Percentiles rank a stretch among this genome's conserved stretches.
Evolutionary conservation across 2,888 invertebrate species (phyloP).

Genomic region (Aphrophora alni): DNA sequence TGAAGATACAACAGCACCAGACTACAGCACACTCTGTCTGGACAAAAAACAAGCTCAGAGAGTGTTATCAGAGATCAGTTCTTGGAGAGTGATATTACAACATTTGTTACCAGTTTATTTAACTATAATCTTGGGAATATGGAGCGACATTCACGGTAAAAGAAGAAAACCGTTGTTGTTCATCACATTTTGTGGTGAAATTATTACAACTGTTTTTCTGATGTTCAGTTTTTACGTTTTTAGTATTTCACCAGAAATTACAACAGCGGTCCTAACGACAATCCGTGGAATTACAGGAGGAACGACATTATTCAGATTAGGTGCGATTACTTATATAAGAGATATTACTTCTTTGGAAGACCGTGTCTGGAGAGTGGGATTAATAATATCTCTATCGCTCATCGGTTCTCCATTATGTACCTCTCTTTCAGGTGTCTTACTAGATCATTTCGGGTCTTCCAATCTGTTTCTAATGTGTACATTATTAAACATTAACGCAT

Average conservation of each 20-base stretch:
- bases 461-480: slow-evolving; percentile 35
- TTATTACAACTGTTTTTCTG: slow-evolving; percentile 26
- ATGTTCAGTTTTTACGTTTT: slow-evolving; percentile 37
- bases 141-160: slow-evolving; percentile 46
- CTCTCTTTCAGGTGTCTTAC: slow-evolving; percentile 34
- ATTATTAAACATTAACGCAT: slow-evolving; percentile 19
- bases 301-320: slow-evolving; percentile 36
- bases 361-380: slow-evolving; percentile 33
- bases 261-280: slow-evolving; percentile 23
- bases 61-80: slow-evolving; percentile 34
- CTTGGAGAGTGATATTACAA: slow-evolving; percentile 39
- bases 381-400: slow-evolving; percentile 40
- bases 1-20: slow-evolving; percentile 2
- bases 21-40: neutral
- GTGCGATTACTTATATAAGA: slow-evolving; percentile 40
- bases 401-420: slow-evolving; percentile 39
- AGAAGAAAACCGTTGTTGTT: slow-evolving; percentile 45
- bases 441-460: slow-evolving; percentile 33
- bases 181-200: slow-evolving; percentile 42
- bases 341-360: slow-evolving; percentile 39
- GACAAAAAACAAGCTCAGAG: slow-evolving; percentile 35
- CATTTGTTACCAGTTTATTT: slow-evolving; percentile 38
- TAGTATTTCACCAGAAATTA: slow-evolving; percentile 32
- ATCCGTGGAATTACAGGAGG: slow-evolving; percentile 37
- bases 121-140: slow-evolving; percentile 42